A percentile compares a stretch with the other conserved stretches of the same genome.
Evolutionary conservation across 2,888 invertebrate species (phyloP).

Genomic region (Cheilosia pagana): DNA sequence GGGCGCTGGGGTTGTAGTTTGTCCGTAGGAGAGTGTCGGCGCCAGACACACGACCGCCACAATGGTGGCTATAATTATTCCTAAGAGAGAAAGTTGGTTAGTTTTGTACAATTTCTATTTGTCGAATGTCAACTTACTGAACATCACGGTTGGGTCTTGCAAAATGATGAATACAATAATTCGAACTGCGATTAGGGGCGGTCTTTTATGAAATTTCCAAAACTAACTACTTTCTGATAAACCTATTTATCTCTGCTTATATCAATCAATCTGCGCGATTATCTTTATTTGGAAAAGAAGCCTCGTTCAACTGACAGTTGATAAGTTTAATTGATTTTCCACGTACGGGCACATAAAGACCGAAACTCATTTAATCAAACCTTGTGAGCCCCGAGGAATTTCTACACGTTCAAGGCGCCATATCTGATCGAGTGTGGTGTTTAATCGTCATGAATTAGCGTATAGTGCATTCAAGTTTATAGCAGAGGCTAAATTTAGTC

Average conservation of each 20-base stretch:
- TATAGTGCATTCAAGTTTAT: too few species aligned
- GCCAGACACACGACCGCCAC: conserved; percentile 1
- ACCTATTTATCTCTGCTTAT: not conserved
- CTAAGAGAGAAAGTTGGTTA: not conserved
- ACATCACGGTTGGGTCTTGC: conserved; percentile 22
- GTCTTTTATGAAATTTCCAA: conserved; percentile 38
- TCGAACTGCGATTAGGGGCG: not conserved
- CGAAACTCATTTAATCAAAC: not conserved
- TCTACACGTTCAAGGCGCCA: too few species aligned
- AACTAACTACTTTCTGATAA: not conserved
- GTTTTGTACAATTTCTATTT: not conserved
- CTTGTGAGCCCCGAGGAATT: too few species aligned
- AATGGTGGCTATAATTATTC: not conserved
- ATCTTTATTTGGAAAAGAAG: not conserved
- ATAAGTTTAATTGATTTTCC: conserved; percentile 19
- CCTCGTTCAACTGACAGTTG: not conserved
- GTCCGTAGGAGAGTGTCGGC: not conserved
- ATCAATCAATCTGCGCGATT: not conserved
- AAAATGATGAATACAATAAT: conserved; percentile 6
- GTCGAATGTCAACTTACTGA: conserved; percentile 18
- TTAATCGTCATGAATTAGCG: too few species aligned
- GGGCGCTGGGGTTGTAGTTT: not conserved
- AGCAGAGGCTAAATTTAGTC: too few species aligned
- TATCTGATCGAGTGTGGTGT: too few species aligned
- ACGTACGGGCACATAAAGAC: not conserved